Base-by-base conservation (phyloP, 2,888 invertebrate species). In the Teinopalpus imperialis region DNA sequence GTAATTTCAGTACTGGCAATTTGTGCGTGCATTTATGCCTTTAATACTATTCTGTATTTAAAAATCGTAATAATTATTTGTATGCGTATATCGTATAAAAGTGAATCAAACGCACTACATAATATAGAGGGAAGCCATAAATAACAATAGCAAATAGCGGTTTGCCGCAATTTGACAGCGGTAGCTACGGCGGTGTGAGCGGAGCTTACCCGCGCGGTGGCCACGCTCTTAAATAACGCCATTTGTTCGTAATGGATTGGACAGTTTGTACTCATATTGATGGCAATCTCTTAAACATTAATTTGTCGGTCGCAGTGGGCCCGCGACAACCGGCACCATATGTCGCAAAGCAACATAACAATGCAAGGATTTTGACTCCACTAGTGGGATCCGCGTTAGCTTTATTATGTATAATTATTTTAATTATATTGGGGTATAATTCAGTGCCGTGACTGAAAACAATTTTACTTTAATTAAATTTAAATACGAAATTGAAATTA, bases 161-260 rank as follows among this genome's bases (percentile, higher is more conserved):
- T 27, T 16, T 31, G 37, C 46, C 32, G 32, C 32, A 7, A 9
- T 42, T 18, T 21, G 34, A 32, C 24, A 7, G 29, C 35, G 36
- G 1, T 31, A 24, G 35, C 49, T 35, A 14, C 10, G 31, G 13
- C 35, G 20, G 41, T 40, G 27, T 51, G 50, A 41, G 31, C 27
- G 29, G 37, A 20, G 20, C 29, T 29, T 39, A 47, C 46, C 42
- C 51, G 46, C 52, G n/a, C n/a, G 27, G 46, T 9, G 39, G 36
- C 37, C 34, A 43, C 32, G 48, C 49, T 40, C 49, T 48, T 45
- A 55, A 78, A 76, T 76, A 74, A 69, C 78, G 70, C 78, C 83
- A 81, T 82, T 83, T 83, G 86, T 78, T 63, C 68, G 61, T 81
- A 85, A 85, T 83, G 81, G 80, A 82, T 78, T 72, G 80, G 73